A percentile compares a stretch with the other conserved stretches of the same genome.
Conservation (phyloP, 1,140 invertebrate species). For the Gryllus bimaculatus region DNA sequence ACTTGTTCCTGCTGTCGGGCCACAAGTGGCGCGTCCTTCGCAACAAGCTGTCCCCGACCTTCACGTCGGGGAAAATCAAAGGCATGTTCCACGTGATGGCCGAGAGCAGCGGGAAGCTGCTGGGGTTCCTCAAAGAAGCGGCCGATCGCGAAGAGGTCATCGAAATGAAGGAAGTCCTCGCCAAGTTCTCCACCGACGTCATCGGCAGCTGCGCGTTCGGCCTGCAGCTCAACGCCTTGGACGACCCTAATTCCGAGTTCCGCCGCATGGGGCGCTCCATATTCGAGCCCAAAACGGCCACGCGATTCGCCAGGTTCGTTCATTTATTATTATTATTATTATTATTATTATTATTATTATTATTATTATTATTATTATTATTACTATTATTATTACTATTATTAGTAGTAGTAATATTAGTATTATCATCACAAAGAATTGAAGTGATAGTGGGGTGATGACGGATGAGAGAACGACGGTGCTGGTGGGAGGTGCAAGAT, state of each 20-base stretch:
- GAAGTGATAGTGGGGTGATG: no score
- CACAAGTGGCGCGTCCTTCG: neutral
- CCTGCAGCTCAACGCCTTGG: neutral
- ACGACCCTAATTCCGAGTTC: neutral
- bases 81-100: neutral
- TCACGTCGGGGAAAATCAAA: neutral
- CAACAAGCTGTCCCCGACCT: neutral
- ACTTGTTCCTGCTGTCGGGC: no score
- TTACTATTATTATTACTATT: neutral
- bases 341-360: conserved; percentile 8
- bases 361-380: neutral
- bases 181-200: neutral
- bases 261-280: neutral
- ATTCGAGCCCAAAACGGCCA: no score
- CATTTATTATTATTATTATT: conserved; percentile 6
- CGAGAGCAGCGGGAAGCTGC: neutral
- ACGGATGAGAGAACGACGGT: no score
- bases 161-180: neutral
- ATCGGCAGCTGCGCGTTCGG: neutral
- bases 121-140: neutral
- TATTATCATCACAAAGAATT: no score
- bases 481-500: no score
- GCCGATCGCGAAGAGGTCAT: neutral
- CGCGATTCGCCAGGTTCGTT: neutral
- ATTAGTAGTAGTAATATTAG: neutral